phyloP scores from a whole-genome alignment of 2,888 invertebrate genomes.

The Tipula lateralis region DNA sequence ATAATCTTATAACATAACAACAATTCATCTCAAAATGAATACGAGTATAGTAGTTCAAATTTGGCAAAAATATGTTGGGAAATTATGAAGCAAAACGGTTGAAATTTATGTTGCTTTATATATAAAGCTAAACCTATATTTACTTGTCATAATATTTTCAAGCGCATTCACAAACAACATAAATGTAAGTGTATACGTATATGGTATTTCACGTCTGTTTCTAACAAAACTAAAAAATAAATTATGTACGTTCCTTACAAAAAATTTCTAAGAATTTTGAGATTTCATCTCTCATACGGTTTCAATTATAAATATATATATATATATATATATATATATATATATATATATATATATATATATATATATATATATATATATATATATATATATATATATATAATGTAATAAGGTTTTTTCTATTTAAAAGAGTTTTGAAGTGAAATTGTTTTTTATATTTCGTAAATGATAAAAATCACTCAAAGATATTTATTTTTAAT shows the following conservation, averaged over 20 bases:
- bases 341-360: not conserved
- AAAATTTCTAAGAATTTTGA: not conserved
- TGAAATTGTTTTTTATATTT: not conserved
- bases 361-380: not conserved
- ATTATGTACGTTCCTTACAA: not conserved
- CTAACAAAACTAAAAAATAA: not conserved
- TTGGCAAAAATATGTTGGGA: not conserved
- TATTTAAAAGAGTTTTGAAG: not conserved
- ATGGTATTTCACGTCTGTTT: not conserved
- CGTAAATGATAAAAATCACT: slow-evolving; percentile 12
- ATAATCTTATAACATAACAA: not conserved
- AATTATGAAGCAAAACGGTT: not conserved
- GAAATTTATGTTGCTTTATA: not conserved
- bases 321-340: not conserved
- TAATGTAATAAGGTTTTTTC: not conserved
- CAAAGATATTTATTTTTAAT: not conserved
- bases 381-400: not conserved
- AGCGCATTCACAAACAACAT: not conserved
- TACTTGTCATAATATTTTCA: not conserved
- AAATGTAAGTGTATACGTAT: not conserved
- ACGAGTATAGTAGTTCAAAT: not conserved
- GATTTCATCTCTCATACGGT: not conserved
- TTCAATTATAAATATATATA: not conserved
- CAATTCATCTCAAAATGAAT: not conserved
- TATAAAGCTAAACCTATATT: not conserved